A percentile compares a stretch with the other conserved stretches of the same genome.
These are phyloP conservation scores for Cryptus armator DNA, from an alignment of 2,888 invertebrate genomes.

Conservation along the genomic window DNA sequence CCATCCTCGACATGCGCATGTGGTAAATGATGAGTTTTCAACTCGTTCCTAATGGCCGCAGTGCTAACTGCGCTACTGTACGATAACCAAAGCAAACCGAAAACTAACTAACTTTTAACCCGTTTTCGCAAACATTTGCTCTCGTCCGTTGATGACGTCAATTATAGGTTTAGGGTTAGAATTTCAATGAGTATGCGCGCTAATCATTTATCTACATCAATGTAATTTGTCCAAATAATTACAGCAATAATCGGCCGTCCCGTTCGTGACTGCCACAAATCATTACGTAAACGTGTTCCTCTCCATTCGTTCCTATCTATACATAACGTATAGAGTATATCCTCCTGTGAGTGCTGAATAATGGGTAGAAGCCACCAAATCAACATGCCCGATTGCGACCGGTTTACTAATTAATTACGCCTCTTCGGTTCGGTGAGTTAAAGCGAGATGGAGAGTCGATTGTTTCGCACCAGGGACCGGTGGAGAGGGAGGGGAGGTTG, in stretches of 20 bases:
- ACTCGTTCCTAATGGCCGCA: too few species aligned
- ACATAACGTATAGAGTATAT: conserved; percentile 55
- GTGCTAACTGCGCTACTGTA: too few species aligned
- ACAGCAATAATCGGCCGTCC: conserved; percentile 32
- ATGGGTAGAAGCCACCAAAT: conserved; percentile 59
- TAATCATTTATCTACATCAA: conserved; percentile 21
- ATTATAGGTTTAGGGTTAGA: neutral
- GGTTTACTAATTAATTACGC: conserved; percentile 70
- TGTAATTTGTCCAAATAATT: conserved; percentile 30
- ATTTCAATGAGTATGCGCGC: conserved; percentile 1
- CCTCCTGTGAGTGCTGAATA: conserved; percentile 49
- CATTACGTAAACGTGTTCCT: conserved; percentile 43
- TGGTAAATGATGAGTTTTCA: too few species aligned
- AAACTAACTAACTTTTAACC: neutral
- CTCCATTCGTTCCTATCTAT: conserved; percentile 18
- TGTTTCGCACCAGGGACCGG: conserved; percentile 42
- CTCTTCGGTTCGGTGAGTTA: conserved; percentile 39
- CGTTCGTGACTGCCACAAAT: conserved; percentile 41
- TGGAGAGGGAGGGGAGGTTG: neutral
- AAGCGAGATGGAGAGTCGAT: conserved; percentile 52
- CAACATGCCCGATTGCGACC: conserved; percentile 68
- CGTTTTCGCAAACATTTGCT: neutral
- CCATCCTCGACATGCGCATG: too few species aligned
- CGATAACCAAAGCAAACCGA: too few species aligned
- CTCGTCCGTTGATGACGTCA: neutral